Percentiles rank a stretch among this genome's conserved stretches.
Conservation (phyloP, 2,888 invertebrate genomes). For the Macaria liturata region DNA sequence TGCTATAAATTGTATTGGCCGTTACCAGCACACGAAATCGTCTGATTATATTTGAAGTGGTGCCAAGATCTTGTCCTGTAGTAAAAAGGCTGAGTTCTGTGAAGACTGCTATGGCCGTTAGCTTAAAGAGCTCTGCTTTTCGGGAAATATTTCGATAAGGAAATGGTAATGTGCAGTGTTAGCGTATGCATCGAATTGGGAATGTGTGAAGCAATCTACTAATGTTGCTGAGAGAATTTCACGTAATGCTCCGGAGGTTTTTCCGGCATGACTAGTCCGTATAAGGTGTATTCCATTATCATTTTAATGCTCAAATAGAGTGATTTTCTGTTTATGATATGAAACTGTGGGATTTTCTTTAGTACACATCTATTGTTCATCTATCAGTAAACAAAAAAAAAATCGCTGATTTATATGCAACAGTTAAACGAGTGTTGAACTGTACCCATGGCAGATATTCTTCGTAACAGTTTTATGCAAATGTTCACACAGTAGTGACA, state of each 20-base stretch:
- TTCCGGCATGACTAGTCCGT: too few species aligned
- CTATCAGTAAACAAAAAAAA: too few species aligned
- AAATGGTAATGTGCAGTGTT: not conserved
- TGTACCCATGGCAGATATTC: too few species aligned
- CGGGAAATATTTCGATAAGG: not conserved
- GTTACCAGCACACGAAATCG: not conserved
- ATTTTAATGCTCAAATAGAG: too few species aligned
- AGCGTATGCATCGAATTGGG: constrained; percentile 5
- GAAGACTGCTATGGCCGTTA: constrained; percentile 1
- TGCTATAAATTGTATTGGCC: not conserved
- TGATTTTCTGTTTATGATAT: too few species aligned
- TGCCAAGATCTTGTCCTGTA: constrained; percentile 44
- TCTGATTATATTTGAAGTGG: constrained; percentile 46
- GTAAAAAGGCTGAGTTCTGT: constrained; percentile 2
- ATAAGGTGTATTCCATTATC: too few species aligned
- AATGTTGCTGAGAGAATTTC: constrained; percentile 10
- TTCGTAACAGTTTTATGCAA: too few species aligned
- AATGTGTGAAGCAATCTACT: constrained; percentile 8
- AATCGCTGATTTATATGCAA: too few species aligned
- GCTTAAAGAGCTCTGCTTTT: not conserved
- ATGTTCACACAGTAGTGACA: not conserved
- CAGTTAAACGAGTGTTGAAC: too few species aligned
- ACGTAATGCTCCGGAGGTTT: not conserved
- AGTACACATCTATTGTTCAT: too few species aligned
- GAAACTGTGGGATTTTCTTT: too few species aligned